Conservation (phyloP, 1,140 invertebrate species). For the Cherax quadricarinatus region DNA sequence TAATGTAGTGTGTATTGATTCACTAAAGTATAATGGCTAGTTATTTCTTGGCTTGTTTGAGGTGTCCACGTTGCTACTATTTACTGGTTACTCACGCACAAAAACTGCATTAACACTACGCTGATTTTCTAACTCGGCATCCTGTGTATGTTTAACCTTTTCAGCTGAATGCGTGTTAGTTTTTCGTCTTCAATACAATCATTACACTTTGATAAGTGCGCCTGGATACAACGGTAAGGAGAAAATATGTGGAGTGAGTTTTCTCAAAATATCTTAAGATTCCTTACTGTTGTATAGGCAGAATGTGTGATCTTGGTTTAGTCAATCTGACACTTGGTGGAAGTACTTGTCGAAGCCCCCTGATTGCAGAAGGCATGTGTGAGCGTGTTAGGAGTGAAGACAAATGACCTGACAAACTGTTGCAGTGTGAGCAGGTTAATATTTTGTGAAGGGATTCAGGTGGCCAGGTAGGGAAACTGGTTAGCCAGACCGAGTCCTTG, state of each 20-base stretch:
- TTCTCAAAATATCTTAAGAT: background rate
- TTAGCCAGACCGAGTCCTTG: too few species aligned
- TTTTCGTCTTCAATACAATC: background rate
- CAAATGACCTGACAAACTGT: too few species aligned
- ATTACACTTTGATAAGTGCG: background rate
- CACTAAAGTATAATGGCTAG: background rate
- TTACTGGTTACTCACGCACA: background rate
- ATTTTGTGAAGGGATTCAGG: too few species aligned
- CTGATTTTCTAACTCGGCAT: background rate
- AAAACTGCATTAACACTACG: background rate
- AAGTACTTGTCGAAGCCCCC: too few species aligned
- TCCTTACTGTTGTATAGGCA: too few species aligned
- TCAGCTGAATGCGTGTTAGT: background rate
- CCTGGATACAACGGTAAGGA: background rate
- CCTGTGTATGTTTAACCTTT: constrained; percentile 6
- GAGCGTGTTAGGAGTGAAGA: too few species aligned
- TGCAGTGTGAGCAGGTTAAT: too few species aligned
- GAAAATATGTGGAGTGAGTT: background rate
- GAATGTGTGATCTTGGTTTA: too few species aligned
- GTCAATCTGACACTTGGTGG: too few species aligned
- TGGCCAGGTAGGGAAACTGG: too few species aligned
- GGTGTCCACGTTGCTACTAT: constrained; percentile 3
- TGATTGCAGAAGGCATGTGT: too few species aligned
- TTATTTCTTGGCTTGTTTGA: background rate
- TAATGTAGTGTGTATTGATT: constrained; percentile 23